A percentile compares a stretch with the other conserved stretches of the same genome.
Evolutionary conservation across 2,113 vertebrate species (phyloP).

Genomic region (Barnardius zonarius): DNA sequence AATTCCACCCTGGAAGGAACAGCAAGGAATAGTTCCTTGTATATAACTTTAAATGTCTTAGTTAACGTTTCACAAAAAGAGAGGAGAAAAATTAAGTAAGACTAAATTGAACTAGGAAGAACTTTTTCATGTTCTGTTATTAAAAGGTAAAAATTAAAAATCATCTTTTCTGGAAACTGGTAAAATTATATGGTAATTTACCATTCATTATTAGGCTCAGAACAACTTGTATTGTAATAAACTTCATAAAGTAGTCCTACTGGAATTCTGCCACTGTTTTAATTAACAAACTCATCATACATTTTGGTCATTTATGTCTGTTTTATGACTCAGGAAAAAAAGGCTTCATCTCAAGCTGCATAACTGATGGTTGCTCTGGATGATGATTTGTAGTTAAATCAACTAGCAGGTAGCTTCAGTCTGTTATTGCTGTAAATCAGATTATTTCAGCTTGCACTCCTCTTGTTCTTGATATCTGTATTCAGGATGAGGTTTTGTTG

Average conservation of each 20-base stretch:
- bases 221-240: neutral
- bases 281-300: constrained; percentile 29
- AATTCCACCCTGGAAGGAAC: neutral
- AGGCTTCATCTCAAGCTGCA: neutral
- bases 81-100: neutral
- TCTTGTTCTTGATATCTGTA: neutral
- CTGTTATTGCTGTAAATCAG: constrained; percentile 29
- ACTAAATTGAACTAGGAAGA: neutral
- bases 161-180: neutral
- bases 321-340: constrained; percentile 1
- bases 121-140: neutral
- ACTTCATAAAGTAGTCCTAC: neutral
- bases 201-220: neutral
- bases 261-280: constrained; percentile 36
- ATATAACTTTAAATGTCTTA: neutral
- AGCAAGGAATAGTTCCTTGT: neutral
- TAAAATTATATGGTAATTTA: neutral
- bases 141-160: constrained; percentile 15
- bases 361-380: neutral
- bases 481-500: neutral
- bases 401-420: neutral
- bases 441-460: constrained; percentile 22
- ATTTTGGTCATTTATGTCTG: constrained; percentile 29
- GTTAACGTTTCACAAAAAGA: neutral
- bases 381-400: constrained; percentile 12